Evolutionary conservation across 2,888 invertebrate genomes (phyloP).

Genomic region (Campaea margaritaria): DNA sequence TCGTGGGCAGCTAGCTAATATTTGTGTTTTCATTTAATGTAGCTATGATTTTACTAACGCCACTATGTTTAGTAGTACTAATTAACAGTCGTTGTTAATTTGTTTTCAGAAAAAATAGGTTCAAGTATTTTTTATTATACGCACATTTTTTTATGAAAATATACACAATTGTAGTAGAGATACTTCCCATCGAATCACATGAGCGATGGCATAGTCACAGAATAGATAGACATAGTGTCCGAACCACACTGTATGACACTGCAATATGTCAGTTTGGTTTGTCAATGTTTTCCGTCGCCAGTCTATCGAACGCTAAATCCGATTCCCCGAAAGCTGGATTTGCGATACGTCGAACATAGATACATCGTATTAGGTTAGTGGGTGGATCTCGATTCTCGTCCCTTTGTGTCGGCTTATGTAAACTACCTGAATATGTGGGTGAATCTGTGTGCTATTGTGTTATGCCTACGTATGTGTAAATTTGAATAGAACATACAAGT

Average conservation of each 20-base stretch:
- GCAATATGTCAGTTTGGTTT: not conserved
- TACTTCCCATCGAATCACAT: no score
- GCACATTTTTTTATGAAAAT: no score
- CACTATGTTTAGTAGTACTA: no score
- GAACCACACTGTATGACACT: not conserved
- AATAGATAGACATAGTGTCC: no score
- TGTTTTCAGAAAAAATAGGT: no score
- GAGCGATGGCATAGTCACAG: no score
- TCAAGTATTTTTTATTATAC: no score
- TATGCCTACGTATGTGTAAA: conserved; percentile 36
- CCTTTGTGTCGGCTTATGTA: conserved; percentile 54
- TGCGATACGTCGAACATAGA: conserved; percentile 14
- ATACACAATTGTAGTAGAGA: no score
- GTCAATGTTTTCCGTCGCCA: not conserved
- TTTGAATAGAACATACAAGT: conserved; percentile 16
- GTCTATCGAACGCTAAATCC: conserved; percentile 12
- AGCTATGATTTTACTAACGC: no score
- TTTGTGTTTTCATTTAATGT: no score
- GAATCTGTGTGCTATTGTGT: conserved; percentile 39
- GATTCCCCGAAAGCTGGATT: conserved; percentile 23
- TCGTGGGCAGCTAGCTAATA: no score
- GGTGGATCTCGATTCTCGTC: conserved; percentile 59
- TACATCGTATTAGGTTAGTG: conserved; percentile 52
- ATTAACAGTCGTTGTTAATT: no score
- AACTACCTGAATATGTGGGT: conserved; percentile 44